Percentiles rank a stretch among this genome's conserved stretches.
phyloP scores from a whole-genome alignment of 2,797 vertebrate genomes.

The Furcifer pardalis region DNA sequence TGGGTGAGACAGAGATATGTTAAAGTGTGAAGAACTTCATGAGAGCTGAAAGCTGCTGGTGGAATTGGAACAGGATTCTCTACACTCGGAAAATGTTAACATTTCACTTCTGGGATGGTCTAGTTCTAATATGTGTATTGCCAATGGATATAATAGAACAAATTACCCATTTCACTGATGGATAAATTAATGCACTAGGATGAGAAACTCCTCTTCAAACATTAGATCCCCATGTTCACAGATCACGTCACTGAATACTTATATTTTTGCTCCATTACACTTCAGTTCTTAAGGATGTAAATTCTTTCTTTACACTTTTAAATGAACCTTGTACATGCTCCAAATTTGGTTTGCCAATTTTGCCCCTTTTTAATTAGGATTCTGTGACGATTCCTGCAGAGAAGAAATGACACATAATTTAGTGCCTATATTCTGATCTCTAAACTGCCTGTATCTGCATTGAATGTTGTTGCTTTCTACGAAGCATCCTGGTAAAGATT shows the following conservation, averaged over 20 bases:
- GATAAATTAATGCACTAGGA: background rate
- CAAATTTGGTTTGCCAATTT: background rate
- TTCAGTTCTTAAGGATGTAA: background rate
- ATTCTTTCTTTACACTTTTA: background rate
- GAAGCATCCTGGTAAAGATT: background rate
- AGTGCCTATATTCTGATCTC: background rate
- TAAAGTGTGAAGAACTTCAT: background rate
- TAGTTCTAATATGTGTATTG: background rate
- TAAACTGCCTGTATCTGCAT: background rate
- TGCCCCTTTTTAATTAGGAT: background rate
- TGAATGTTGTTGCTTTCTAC: background rate
- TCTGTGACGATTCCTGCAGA: background rate
- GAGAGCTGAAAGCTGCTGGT: background rate
- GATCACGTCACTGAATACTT: background rate
- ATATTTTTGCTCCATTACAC: background rate
- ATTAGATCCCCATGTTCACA: background rate
- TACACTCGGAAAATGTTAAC: background rate
- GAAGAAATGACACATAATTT: background rate
- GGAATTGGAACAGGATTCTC: background rate
- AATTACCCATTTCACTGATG: background rate
- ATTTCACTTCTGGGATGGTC: slow-evolving; percentile 3
- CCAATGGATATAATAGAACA: slow-evolving; percentile 4
- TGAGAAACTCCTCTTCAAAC: background rate
- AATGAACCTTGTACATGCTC: background rate
- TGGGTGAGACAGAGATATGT: background rate